Evolutionary conservation across 2,797 vertebrate species (phyloP).

Genomic region (Myiothlypis chrysogaster): DNA sequence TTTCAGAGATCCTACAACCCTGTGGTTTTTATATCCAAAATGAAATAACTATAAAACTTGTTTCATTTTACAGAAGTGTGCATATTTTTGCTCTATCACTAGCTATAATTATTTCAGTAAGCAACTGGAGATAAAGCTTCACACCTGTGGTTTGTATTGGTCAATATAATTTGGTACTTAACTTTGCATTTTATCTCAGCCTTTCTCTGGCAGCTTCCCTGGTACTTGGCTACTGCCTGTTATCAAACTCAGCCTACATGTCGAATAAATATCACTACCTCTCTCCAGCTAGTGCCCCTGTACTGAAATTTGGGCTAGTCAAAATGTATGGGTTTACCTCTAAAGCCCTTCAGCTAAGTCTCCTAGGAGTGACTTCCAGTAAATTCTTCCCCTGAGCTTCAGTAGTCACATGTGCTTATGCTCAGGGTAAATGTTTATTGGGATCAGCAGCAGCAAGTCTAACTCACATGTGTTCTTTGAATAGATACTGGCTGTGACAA

Average conservation of each 20-base stretch:
- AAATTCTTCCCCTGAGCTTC: neutral
- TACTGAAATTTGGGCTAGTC: neutral
- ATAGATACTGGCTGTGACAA: neutral
- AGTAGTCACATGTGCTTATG: neutral
- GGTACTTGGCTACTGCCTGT: neutral
- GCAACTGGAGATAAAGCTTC: neutral
- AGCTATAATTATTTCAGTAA: neutral
- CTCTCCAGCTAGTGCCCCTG: neutral
- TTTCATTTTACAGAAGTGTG: neutral
- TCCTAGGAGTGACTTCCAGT: neutral
- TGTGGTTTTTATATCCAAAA: neutral
- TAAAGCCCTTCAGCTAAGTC: neutral
- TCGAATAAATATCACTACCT: neutral
- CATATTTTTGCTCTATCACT: neutral
- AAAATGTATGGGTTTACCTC: neutral
- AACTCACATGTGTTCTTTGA: neutral
- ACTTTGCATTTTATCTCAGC: neutral
- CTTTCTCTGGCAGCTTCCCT: neutral
- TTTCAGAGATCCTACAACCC: neutral
- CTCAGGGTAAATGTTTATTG: neutral
- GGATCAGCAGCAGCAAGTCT: neutral
- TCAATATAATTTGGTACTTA: neutral
- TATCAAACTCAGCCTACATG: neutral
- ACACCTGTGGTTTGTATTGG: neutral
- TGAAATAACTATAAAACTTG: neutral